A percentile compares a stretch with the other conserved stretches of the same genome.
These are phyloP conservation scores for Ophion ventricosus DNA, from an alignment of 2,888 invertebrate species.

Conservation along the genomic window DNA sequence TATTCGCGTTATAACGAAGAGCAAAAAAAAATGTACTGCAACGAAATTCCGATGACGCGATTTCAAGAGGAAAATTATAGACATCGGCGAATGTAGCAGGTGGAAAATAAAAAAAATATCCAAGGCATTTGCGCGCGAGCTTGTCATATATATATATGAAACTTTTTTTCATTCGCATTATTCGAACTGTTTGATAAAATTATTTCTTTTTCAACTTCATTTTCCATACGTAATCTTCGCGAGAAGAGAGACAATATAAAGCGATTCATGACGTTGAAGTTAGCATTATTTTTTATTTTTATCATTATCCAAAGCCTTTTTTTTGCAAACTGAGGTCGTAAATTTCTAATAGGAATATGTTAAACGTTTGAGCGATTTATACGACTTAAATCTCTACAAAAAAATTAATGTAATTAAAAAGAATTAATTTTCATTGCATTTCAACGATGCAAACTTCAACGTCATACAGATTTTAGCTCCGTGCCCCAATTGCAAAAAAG, in stretches of 20 bases:
- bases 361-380: no score
- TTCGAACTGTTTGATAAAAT: not conserved
- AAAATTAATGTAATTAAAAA: no score
- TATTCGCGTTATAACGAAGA: slow-evolving; percentile 6
- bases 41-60: slow-evolving; percentile 5
- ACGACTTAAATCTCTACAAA: no score
- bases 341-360: no score
- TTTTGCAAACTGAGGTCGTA: no score
- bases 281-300: not conserved
- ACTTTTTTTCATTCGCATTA: slow-evolving; percentile 4
- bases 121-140: slow-evolving; percentile 35
- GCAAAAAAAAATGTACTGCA: not conserved
- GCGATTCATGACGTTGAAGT: no score
- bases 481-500: not conserved
- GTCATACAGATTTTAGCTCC: not conserved
- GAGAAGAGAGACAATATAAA: not conserved
- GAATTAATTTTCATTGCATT: no score
- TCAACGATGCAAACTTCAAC: no score
- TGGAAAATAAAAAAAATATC: slow-evolving; percentile 28
- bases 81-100: slow-evolving; percentile 23
- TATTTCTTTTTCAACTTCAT: not conserved
- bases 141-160: not conserved
- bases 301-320: no score
- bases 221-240: not conserved
- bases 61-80: slow-evolving; percentile 20